Conservation (phyloP, 2,797 vertebrate species). For the Hapalemur alaotrensis region DNA sequence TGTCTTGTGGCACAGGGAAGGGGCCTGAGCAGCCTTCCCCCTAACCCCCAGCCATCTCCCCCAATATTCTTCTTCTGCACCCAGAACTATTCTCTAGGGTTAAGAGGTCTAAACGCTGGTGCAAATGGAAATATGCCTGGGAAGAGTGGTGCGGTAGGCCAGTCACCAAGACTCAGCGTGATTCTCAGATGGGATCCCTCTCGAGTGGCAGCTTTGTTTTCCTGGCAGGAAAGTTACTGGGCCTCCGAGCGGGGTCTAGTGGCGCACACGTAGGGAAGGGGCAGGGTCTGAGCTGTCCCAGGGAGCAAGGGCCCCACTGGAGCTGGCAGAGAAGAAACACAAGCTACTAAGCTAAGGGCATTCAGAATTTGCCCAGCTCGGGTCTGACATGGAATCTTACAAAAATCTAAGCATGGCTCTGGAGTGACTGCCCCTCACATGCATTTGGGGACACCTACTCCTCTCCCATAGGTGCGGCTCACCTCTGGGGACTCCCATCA, state of each 20-base stretch:
- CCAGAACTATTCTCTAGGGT: neutral
- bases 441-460: neutral
- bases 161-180: neutral
- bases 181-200: neutral
- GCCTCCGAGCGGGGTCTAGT: neutral
- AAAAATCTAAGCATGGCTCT: neutral
- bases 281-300: neutral
- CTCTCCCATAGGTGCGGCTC: neutral
- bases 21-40: neutral
- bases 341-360: neutral
- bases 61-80: neutral
- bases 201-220: neutral
- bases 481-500: neutral
- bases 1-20: too few relatives aligned
- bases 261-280: fast-evolving
- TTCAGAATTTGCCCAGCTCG: neutral
- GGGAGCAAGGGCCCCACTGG: fast-evolving
- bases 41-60: neutral
- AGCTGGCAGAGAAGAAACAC: neutral
- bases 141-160: fast-evolving
- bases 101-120: neutral
- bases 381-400: neutral
- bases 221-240: neutral
- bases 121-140: neutral
- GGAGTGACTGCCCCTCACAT: neutral